Conservation (phyloP, 2,797 vertebrate genomes). For the Lycodopsis pacificus region DNA sequence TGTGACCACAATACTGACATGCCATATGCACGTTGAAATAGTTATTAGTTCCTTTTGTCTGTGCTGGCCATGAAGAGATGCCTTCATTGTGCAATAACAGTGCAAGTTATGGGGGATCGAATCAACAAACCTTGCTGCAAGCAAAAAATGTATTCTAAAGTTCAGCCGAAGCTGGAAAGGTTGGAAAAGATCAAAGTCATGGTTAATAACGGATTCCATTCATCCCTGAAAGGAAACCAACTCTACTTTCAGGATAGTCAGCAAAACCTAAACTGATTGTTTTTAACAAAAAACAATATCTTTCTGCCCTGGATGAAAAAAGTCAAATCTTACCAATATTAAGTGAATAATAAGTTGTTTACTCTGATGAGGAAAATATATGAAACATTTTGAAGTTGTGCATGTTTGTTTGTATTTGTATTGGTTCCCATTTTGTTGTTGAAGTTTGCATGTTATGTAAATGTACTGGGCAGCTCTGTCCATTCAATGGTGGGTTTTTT, state of each 20-base stretch:
- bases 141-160: neutral
- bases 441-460: constrained; percentile 10
- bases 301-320: neutral
- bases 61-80: neutral
- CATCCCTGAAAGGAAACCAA: neutral
- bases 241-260: neutral
- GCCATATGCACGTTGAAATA: neutral
- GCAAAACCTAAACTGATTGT: neutral
- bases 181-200: neutral
- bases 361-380: too few relatives aligned
- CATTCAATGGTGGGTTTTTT: constrained; percentile 29
- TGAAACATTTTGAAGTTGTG: too few relatives aligned
- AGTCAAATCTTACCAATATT: neutral
- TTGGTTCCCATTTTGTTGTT: too few relatives aligned
- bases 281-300: neutral
- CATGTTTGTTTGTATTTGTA: too few relatives aligned
- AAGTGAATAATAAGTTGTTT: too few relatives aligned
- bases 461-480: neutral
- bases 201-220: neutral
- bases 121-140: neutral
- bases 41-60: neutral
- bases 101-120: neutral
- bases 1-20: neutral
- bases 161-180: neutral
- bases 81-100: neutral